Evolutionary conservation across 2,888 invertebrate species (phyloP).

Genomic region (Eupithecia insigniata): DNA sequence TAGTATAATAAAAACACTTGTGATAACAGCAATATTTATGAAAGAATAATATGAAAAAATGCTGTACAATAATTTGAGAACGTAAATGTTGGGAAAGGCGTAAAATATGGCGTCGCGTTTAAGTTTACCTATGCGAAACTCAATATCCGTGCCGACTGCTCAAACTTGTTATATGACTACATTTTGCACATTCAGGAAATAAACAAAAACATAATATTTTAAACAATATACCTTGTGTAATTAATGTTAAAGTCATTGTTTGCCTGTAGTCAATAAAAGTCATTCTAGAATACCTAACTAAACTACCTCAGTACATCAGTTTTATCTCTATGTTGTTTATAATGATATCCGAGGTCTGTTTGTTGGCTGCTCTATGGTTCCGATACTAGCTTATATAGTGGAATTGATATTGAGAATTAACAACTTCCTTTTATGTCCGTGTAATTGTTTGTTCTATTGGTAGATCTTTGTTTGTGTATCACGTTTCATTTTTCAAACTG

Average conservation of each 20-base stretch:
- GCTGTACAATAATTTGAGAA: neutral
- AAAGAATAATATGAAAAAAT: neutral
- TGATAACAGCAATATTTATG: neutral
- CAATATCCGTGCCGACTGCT: neutral
- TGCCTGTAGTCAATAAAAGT: neutral
- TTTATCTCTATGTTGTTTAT: neutral
- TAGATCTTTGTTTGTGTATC: slow-evolving; percentile 8
- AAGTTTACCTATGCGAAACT: neutral
- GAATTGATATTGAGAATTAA: slow-evolving; percentile 37
- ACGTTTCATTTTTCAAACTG: slow-evolving; percentile 13
- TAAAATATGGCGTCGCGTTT: neutral
- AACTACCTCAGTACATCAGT: neutral
- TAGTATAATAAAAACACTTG: neutral
- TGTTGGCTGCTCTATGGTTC: neutral
- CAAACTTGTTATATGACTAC: neutral
- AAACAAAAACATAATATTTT: neutral
- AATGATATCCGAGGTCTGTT: neutral
- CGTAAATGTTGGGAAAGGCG: neutral
- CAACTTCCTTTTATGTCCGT: slow-evolving; percentile 36
- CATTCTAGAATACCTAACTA: neutral
- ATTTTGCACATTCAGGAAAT: neutral
- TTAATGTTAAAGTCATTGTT: neutral
- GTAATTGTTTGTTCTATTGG: slow-evolving; percentile 14
- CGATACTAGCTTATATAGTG: slow-evolving; percentile 6
- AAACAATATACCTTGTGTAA: neutral